Conservation (phyloP, 2,113 vertebrate genomes). For the Pterocles orientalis region DNA sequence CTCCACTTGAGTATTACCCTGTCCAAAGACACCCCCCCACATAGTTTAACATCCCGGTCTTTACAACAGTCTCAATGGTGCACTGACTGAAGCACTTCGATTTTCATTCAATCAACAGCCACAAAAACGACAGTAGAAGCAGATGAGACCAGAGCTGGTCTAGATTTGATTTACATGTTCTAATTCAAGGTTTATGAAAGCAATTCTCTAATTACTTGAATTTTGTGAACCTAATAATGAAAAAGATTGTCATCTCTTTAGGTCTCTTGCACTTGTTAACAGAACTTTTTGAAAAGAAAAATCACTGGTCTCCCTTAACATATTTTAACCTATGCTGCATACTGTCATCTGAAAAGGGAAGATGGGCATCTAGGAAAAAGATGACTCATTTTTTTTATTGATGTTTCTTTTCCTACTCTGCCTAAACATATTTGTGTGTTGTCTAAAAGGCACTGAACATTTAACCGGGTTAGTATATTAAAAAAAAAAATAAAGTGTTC, state of each 20-base stretch:
- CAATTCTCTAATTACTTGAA: neutral
- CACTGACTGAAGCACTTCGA: neutral
- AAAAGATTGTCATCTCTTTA: neutral
- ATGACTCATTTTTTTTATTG: neutral
- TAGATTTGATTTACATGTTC: neutral
- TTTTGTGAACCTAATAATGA: neutral
- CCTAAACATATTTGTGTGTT: neutral
- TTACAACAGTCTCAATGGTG: neutral
- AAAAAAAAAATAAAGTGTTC: neutral
- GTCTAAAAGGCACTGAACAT: neutral
- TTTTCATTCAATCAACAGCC: neutral
- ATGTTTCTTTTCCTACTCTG: neutral
- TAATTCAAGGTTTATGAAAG: neutral
- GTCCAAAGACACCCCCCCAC: neutral
- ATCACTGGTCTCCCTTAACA: neutral
- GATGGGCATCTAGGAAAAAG: neutral
- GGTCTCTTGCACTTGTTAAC: neutral
- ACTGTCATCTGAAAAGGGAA: neutral
- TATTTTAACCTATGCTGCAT: neutral
- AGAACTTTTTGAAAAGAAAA: neutral
- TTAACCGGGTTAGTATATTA: neutral
- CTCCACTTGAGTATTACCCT: neutral
- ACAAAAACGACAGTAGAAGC: neutral
- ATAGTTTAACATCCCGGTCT: neutral
- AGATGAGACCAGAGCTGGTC: neutral